Evolutionary conservation across 2,888 invertebrate genomes (phyloP), one percentile per base, ranked within the genome.

Genomic region (Noctua pronuba): DNA sequence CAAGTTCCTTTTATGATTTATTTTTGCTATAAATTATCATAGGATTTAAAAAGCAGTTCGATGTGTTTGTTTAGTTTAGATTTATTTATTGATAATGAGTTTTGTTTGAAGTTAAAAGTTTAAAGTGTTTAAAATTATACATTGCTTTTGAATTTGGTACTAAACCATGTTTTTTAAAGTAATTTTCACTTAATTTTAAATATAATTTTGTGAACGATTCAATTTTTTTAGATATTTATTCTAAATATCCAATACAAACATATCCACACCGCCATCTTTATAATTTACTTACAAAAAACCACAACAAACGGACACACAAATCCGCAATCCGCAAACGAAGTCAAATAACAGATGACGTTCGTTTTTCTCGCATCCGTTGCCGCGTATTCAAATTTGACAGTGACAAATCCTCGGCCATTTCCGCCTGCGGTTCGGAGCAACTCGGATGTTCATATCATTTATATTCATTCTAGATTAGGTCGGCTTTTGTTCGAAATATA

Each of bases 331-430:
- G 83, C 88, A 82, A 82, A 73, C 75, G 66, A 84, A 87, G 81
- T 84, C 88, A 76, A 87, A 89, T 92, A 94, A 95, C 95, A 95
- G 94, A 95, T 96, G 96, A 95, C 92, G 91, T 94, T 95, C 95
- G 95, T 95, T 95, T 95, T 95, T 95, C 95, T 93, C 94, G 91
- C 94, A 94, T 94, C 94, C 94, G 94, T 86, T 93, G 90, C 93
- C 92, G 90, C 92, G 94, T 94, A 96, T 96, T 96, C 95, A 96
- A 96, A 96, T 96, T 94, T 95, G 96, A 96, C 95, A 94, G 88
- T 95, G 96, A 96, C 96, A 96, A 95, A 96, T 96, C 93, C 91
- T 91, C 94, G 95, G 95, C 92, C 92, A 94, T 95, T 95, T 95
- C 96, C 95, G 93, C 82, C 90, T 94, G 94, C 90, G 94, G 94